phyloP scores from a whole-genome alignment of 2,113 vertebrate species.

The Nerophis ophidion region DNA sequence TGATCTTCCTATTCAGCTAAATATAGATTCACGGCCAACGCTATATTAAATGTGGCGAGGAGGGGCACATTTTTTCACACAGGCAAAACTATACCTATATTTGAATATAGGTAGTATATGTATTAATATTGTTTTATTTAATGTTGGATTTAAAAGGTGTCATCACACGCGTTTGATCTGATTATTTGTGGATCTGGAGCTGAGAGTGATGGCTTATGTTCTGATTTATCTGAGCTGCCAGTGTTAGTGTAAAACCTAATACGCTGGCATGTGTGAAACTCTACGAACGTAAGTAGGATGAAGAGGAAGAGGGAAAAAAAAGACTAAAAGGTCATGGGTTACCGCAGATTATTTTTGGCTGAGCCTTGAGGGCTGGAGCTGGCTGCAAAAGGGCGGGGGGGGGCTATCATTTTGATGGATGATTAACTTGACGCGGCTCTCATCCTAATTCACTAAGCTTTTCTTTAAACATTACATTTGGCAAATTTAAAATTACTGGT shows the following conservation, averaged over 20 bases:
- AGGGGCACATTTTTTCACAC: background rate
- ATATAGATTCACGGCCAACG: conserved; percentile 1
- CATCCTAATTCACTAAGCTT: background rate
- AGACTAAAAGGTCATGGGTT: conserved; percentile 46
- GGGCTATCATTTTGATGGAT: conserved; percentile 8
- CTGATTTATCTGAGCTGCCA: conserved; percentile 41
- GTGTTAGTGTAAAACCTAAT: conserved; percentile 39
- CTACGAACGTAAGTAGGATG: conserved; percentile 32
- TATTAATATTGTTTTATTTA: too few relatives aligned
- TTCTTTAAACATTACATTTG: background rate
- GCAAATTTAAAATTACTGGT: too few relatives aligned
- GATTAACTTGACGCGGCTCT: background rate
- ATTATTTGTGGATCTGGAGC: conserved; percentile 11
- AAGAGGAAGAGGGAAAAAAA: conserved; percentile 4
- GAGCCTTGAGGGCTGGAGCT: conserved; percentile 12
- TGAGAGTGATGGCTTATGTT: conserved; percentile 31
- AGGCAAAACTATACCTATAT: too few relatives aligned
- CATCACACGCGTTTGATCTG: too few relatives aligned
- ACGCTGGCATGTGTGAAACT: conserved; percentile 26
- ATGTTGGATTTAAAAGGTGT: too few relatives aligned
- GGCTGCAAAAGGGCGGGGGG: conserved; percentile 17
- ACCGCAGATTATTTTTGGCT: conserved; percentile 53
- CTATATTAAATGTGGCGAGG: background rate
- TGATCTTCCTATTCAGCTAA: conserved; percentile 8
- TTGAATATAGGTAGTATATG: too few relatives aligned